Evolutionary conservation across 2,888 invertebrate species (phyloP).

Genomic region (Beris chalybata): DNA sequence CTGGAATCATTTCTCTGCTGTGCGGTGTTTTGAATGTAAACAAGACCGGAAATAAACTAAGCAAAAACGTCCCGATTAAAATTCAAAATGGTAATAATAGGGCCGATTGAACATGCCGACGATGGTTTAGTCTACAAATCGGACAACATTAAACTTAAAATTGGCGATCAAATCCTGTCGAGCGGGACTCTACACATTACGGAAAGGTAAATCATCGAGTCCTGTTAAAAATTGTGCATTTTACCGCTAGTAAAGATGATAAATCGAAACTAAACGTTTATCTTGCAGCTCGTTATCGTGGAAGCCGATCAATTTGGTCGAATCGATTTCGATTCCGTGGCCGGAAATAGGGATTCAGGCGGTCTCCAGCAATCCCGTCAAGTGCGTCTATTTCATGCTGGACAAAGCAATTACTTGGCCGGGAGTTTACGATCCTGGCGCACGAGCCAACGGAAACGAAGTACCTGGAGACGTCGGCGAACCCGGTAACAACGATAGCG

Average conservation of each 20-base stretch:
- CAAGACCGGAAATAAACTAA: too few species aligned
- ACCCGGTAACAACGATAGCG: conserved; percentile 44
- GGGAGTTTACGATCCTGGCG: conserved; percentile 46
- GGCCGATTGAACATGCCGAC: conserved; percentile 44
- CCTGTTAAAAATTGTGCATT: neutral
- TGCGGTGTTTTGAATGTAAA: too few species aligned
- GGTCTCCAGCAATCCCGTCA: conserved; percentile 49
- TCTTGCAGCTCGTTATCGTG: conserved; percentile 50
- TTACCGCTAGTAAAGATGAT: neutral
- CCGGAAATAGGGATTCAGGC: conserved; percentile 54
- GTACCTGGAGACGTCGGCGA: conserved; percentile 39
- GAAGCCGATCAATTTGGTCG: conserved; percentile 49
- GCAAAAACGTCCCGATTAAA: too few species aligned
- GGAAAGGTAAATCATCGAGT: conserved; percentile 46
- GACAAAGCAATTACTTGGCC: conserved; percentile 52
- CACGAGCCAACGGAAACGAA: conserved; percentile 41
- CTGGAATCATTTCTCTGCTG: too few species aligned
- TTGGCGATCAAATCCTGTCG: conserved; percentile 49
- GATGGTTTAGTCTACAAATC: conserved; percentile 51
- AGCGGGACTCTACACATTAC: conserved; percentile 51
- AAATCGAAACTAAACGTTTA: neutral
- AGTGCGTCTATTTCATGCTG: conserved; percentile 53
- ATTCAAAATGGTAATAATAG: conserved; percentile 40
- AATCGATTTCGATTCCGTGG: conserved; percentile 54
- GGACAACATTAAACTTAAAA: conserved; percentile 50